Evolutionary conservation across 2,888 invertebrate genomes (phyloP).

Genomic region (Nineta flava): DNA sequence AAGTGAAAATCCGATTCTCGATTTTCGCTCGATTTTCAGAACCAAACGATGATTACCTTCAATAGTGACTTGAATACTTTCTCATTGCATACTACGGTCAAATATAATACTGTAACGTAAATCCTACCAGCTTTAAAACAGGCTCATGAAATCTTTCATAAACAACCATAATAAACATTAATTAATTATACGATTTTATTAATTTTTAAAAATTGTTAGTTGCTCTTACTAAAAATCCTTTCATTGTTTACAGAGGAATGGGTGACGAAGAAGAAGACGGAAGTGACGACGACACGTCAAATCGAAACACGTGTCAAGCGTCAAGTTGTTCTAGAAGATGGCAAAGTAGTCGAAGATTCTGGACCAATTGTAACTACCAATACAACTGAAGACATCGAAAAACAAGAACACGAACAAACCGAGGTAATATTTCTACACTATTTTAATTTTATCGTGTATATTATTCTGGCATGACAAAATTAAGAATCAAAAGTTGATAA

Average conservation of each 20-base stretch:
- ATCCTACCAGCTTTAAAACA: too few relatives aligned
- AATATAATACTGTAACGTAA: too few relatives aligned
- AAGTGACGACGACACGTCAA: slow-evolving; percentile 77
- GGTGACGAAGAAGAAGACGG: slow-evolving; percentile 80
- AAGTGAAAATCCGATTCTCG: too few relatives aligned
- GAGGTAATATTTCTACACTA: slow-evolving; percentile 39
- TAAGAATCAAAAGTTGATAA: too few relatives aligned
- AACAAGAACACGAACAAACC: slow-evolving; percentile 75
- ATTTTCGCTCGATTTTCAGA: too few relatives aligned
- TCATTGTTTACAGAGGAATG: slow-evolving; percentile 62
- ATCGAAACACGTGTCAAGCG: slow-evolving; percentile 82
- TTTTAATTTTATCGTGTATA: not conserved
- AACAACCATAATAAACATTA: too few relatives aligned
- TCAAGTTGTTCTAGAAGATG: slow-evolving; percentile 79
- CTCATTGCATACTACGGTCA: too few relatives aligned
- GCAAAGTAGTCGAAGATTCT: slow-evolving; percentile 74
- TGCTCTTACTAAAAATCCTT: not conserved
- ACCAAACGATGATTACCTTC: too few relatives aligned
- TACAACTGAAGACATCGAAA: slow-evolving; percentile 80
- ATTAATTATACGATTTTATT: too few relatives aligned
- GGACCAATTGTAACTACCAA: slow-evolving; percentile 83
- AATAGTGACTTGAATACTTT: too few relatives aligned
- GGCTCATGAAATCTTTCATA: too few relatives aligned
- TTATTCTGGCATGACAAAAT: not conserved
- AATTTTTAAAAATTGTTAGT: too few relatives aligned